phyloP scores from a whole-genome alignment of 2,888 invertebrate genomes.

The Yponomeuta plumbellus region DNA sequence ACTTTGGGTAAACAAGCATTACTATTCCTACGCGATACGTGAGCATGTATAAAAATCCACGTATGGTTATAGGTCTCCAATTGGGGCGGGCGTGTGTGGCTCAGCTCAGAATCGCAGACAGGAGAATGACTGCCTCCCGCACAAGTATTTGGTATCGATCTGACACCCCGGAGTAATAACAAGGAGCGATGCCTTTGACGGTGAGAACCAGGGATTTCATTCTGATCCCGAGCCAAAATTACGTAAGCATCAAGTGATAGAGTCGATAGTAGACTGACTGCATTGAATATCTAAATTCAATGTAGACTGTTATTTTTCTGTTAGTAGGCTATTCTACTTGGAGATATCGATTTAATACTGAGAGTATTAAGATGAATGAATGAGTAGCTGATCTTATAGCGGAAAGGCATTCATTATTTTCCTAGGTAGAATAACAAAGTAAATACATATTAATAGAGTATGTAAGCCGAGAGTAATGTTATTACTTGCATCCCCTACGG shows the following conservation, averaged over 20 bases:
- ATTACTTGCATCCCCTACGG: neutral
- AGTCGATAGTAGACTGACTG: no score
- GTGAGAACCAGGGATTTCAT: no score
- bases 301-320: no score
- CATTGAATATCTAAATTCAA: no score
- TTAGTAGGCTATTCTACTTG: no score
- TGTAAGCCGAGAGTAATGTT: neutral
- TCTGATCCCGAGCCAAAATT: no score
- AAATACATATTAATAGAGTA: neutral
- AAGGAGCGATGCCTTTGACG: neutral
- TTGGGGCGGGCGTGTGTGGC: conserved; percentile 24
- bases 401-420: no score
- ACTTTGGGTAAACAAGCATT: conserved; percentile 13
- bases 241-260: no score
- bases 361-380: no score
- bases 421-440: neutral
- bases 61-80: conserved; percentile 32
- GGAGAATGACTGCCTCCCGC: conserved; percentile 28
- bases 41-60: conserved; percentile 8
- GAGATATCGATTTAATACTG: no score
- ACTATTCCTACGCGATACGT: conserved; percentile 12
- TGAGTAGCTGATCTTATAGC: no score
- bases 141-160: conserved; percentile 38
- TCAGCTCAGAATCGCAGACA: conserved; percentile 39
- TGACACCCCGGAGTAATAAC: conserved; percentile 28